These are phyloP conservation scores for Lithosia quadra DNA, from an alignment of 2,888 invertebrate genomes.

Conservation along the genomic window DNA sequence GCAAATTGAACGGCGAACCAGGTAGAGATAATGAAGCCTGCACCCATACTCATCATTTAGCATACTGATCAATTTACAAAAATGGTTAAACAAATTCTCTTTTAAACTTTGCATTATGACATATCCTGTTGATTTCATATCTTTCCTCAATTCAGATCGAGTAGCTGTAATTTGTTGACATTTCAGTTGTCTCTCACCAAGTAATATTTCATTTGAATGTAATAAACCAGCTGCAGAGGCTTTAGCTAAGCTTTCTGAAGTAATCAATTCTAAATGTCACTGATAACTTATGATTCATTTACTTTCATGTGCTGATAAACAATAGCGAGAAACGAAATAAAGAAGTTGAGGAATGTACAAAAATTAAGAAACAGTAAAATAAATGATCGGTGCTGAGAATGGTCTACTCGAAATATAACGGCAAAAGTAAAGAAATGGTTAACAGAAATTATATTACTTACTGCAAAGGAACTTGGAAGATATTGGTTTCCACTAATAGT, in stretches of 20 bases:
- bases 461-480: slow-evolving; percentile 65
- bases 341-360: slow-evolving; percentile 59
- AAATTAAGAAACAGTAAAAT: slow-evolving; percentile 57
- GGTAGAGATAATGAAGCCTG: slow-evolving; percentile 99
- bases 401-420: slow-evolving; percentile 49
- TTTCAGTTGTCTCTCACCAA: slow-evolving; percentile 35
- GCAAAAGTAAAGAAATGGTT: slow-evolving; percentile 27
- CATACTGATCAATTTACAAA: slow-evolving; percentile 35
- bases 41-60: slow-evolving; percentile 56
- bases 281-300: slow-evolving; percentile 61
- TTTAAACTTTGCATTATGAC: background rate
- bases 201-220: slow-evolving; percentile 44
- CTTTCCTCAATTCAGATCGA: slow-evolving; percentile 84
- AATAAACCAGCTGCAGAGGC: slow-evolving; percentile 79
- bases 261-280: slow-evolving; percentile 54
- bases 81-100: slow-evolving; percentile 8
- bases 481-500: slow-evolving; percentile 55
- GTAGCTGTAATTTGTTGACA: slow-evolving; percentile 54
- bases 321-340: slow-evolving; percentile 68
- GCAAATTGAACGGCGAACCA: slow-evolving; percentile 97
- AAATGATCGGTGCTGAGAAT: slow-evolving; percentile 69
- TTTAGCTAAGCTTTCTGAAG: slow-evolving; percentile 63
- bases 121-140: slow-evolving; percentile 47
- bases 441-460: slow-evolving; percentile 55
- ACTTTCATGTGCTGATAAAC: slow-evolving; percentile 87